Evolutionary conservation across 2,113 vertebrate species (phyloP).

Genomic region (Lonchura striata): DNA sequence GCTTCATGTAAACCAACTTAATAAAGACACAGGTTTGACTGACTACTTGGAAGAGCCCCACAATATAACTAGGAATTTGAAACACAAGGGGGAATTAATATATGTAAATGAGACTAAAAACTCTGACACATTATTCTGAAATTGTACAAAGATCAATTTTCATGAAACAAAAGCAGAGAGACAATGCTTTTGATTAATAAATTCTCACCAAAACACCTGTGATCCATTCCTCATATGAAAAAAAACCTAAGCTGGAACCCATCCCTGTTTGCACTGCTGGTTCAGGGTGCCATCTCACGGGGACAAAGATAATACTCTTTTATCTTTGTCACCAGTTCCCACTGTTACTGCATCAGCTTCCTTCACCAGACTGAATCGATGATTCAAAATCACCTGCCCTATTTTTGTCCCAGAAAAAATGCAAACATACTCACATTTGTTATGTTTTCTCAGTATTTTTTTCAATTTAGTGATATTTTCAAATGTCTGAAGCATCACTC

Average conservation of each 20-base stretch:
- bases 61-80: neutral
- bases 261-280: neutral
- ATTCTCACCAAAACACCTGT: neutral
- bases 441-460: neutral
- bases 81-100: neutral
- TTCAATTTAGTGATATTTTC: neutral
- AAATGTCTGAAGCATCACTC: neutral
- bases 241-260: rapidly evolving
- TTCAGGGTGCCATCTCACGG: conserved; percentile 17
- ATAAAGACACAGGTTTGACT: neutral
- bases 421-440: neutral
- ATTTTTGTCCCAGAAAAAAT: neutral
- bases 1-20: neutral
- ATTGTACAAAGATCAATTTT: neutral
- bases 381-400: neutral
- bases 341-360: neutral
- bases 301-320: neutral
- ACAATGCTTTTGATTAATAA: neutral
- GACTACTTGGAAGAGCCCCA: neutral
- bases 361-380: neutral
- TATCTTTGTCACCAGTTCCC: neutral
- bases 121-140: neutral
- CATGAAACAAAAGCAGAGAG: neutral
- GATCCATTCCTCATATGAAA: neutral
- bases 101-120: neutral